Evolutionary conservation across 37 sponge, comb jelly and placozoan species (phyloP).

Genomic region (Mnemiopsis leidyi): DNA sequence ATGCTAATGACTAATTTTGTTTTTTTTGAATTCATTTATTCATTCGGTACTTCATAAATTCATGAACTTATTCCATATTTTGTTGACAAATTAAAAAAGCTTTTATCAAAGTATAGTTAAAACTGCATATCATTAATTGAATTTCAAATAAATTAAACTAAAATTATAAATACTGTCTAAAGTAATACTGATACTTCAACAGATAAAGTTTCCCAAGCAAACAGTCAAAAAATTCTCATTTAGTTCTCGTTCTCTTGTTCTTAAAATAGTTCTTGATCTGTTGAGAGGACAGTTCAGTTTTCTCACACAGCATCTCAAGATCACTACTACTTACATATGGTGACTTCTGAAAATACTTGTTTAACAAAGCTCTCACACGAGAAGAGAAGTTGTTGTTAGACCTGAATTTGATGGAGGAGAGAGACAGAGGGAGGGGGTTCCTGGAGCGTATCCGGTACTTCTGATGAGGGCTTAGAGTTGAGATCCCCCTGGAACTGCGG

Average conservation of each 20-base stretch:
- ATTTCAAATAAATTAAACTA: too few species aligned
- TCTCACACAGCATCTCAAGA: not conserved
- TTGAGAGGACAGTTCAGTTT: not conserved
- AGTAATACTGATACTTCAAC: too few species aligned
- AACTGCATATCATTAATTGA: too few species aligned
- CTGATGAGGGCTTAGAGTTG: not conserved
- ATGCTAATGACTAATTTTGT: too few species aligned
- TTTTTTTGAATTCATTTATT: too few species aligned
- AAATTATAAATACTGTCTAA: too few species aligned
- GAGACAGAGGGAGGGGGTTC: not conserved
- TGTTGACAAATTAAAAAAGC: too few species aligned
- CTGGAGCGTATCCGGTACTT: not conserved
- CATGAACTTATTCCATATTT: too few species aligned
- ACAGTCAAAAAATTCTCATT: not conserved
- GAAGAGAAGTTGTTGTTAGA: not conserved
- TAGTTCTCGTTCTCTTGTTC: not conserved
- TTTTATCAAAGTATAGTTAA: too few species aligned
- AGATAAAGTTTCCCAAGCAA: too few species aligned
- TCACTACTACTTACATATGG: not conserved
- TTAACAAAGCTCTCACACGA: not conserved
- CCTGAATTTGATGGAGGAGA: not conserved
- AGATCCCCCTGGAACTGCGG: not conserved
- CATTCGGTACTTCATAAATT: too few species aligned
- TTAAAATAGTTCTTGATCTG: not conserved
- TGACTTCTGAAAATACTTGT: not conserved